Percentiles rank a stretch among this genome's conserved stretches.
These are phyloP conservation scores for Epinotia nisella DNA, from an alignment of 2,888 invertebrate genomes.

Conservation along the genomic window DNA sequence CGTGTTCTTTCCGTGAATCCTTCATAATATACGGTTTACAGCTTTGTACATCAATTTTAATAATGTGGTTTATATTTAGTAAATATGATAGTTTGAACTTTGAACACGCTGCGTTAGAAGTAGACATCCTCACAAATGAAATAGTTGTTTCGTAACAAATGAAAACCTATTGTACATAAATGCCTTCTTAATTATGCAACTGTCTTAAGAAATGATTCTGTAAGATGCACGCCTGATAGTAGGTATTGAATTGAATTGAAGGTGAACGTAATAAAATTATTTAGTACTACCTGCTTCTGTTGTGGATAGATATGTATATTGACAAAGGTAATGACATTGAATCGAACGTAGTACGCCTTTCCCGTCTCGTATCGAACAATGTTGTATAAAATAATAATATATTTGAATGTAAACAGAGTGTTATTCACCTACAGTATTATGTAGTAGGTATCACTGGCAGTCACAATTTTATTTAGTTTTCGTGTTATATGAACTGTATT, in stretches of 20 bases:
- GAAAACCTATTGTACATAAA: not conserved
- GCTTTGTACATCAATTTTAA: too few relatives aligned
- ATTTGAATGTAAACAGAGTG: conserved; percentile 7
- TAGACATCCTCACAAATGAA: not conserved
- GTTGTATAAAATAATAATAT: conserved; percentile 21
- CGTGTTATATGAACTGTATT: not conserved
- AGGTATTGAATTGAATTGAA: too few relatives aligned
- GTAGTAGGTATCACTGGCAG: not conserved
- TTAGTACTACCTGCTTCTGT: conserved; percentile 16
- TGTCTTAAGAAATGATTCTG: not conserved
- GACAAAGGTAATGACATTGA: conserved; percentile 11
- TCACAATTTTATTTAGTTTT: not conserved
- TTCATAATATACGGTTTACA: too few relatives aligned
- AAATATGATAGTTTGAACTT: too few relatives aligned
- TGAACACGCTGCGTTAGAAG: not conserved
- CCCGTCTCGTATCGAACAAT: conserved; percentile 9
- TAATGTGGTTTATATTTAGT: too few relatives aligned
- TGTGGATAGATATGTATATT: not conserved
- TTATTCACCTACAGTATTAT: not conserved
- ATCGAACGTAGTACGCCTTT: conserved; percentile 5
- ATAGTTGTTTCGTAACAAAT: too few relatives aligned
- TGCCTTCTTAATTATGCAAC: not conserved
- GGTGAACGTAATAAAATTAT: conserved; percentile 8
- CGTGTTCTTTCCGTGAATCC: too few relatives aligned
- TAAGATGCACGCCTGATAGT: not conserved